Base-by-base conservation (phyloP, 2,797 vertebrate genomes). In the Australoheros facetus region DNA sequence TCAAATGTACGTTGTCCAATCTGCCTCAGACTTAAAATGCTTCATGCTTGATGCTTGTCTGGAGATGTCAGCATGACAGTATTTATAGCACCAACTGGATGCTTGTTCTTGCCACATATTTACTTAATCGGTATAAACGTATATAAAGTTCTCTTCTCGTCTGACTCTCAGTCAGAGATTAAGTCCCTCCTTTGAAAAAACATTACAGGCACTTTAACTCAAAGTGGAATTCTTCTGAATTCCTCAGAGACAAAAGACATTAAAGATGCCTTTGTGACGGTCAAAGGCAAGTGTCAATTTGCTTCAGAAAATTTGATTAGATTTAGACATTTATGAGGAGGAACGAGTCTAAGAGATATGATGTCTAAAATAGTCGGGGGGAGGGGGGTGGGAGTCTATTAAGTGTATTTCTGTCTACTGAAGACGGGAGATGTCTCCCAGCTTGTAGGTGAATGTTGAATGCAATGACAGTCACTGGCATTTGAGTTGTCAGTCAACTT, bases 401-500 rank as follows among this genome's bases (percentile, higher is more conserved):
- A 56, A 75, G 64, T 85, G 56, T 73, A 58, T 84, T 85, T 86
- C 51, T 64, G 77, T 81, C 74, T 53, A 3, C 8, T 16, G 64
- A 73, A 62, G 70, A 7, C 10, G 51, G 70, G 71, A 72, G 70
- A 86, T 62, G 71, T 82, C 77, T 86, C 55, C 19, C 51, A 60
- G 78, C 83, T 76, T 73, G 75, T 62, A 83, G 84, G 73, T 60
- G 80, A 85, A 78, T 71, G 11, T 72, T 66, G 45, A 78, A 81
- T 56, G 58, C 76, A 76, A 82, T 84, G 88, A 86, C 83, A 81
- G 77, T 83, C 62, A 58, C 56, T 80, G 79, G 62, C 72, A 74
- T 89, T 89, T 89, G 60, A 91, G 79, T 81, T 88, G 86, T 87
- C 89, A 90, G 37, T 91, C 87, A 90, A 66, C 83, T 56, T 90